These are phyloP conservation scores for Dasypolia templi DNA, from an alignment of 2,888 invertebrate species.

Conservation along the genomic window DNA sequence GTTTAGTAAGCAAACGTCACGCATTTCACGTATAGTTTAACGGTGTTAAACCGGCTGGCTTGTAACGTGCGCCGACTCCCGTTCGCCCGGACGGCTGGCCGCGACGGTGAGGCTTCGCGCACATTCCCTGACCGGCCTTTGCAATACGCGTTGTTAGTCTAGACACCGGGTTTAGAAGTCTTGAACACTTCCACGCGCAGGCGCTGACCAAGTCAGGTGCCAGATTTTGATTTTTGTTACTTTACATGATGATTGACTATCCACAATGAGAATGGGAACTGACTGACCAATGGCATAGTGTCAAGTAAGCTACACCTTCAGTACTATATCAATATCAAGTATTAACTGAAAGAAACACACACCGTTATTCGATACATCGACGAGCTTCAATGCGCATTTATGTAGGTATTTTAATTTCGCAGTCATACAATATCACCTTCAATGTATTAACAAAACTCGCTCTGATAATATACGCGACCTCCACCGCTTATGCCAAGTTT, in stretches of 20 bases:
- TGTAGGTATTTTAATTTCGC: conserved; percentile 42
- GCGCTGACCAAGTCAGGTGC: conserved; percentile 70
- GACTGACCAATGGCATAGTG: conserved; percentile 34
- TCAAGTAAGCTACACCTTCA: conserved; percentile 32
- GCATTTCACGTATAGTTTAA: conserved; percentile 69
- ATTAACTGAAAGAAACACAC: conserved; percentile 72
- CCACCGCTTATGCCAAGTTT: conserved; percentile 42
- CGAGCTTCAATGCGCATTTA: conserved; percentile 69
- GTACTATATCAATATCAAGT: conserved; percentile 68
- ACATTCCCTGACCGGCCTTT: conserved; percentile 73
- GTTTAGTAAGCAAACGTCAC: conserved; percentile 71
- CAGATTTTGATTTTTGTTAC: conserved; percentile 66
- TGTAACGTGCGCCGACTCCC: conserved; percentile 75
- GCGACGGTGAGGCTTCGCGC: conserved; percentile 75
- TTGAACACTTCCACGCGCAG: conserved; percentile 72
- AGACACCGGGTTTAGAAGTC: conserved; percentile 75
- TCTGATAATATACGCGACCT: conserved; percentile 33
- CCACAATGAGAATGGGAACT: conserved; percentile 4
- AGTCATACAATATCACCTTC: conserved; percentile 35
- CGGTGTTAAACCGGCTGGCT: conserved; percentile 72
- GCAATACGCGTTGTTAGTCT: conserved; percentile 72
- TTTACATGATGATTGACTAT: neutral
- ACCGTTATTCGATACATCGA: conserved; percentile 71
- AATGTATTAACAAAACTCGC: conserved; percentile 38
- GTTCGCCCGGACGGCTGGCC: conserved; percentile 73